phyloP scores from a whole-genome alignment of 1,140 invertebrate species.

The Eulimnadia texana region DNA sequence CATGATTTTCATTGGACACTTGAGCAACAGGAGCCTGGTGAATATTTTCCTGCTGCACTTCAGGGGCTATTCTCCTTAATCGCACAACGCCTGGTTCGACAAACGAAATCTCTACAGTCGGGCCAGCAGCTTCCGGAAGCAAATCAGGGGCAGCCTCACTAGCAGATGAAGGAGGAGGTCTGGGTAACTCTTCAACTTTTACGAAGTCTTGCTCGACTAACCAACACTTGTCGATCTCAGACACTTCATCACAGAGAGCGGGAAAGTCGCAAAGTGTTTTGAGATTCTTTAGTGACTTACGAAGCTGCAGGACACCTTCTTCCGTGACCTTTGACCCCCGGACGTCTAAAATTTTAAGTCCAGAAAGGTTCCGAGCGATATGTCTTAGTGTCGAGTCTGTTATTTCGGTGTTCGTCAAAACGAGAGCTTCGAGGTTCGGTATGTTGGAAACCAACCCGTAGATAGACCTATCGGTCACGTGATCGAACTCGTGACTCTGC shows the following conservation, averaged over 20 bases:
- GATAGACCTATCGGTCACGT: constrained; percentile 46
- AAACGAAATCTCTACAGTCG: not conserved
- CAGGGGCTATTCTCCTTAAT: constrained; percentile 1
- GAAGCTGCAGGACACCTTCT: not conserved
- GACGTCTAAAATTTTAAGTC: constrained; percentile 5
- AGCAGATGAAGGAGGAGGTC: not conserved
- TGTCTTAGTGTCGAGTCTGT: constrained; percentile 24
- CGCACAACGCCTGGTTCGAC: constrained; percentile 5
- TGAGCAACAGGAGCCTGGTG: no score
- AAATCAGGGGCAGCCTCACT: not conserved
- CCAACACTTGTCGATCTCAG: not conserved
- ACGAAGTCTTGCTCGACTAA: constrained; percentile 1
- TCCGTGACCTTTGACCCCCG: constrained; percentile 9
- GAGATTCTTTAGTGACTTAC: not conserved
- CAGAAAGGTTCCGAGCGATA: not conserved
- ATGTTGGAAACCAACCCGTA: constrained; percentile 40
- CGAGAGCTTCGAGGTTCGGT: constrained; percentile 38
- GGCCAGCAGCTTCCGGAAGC: not conserved
- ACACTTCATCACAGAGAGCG: not conserved
- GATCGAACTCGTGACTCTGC: constrained; percentile 25
- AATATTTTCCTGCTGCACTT: no score
- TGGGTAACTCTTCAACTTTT: not conserved
- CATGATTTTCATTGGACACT: no score
- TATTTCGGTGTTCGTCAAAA: constrained; percentile 43
- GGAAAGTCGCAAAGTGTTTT: constrained; percentile 4